Evolutionary conservation across 2,797 vertebrate species (phyloP).

Genomic region (Caiman crocodilus): DNA sequence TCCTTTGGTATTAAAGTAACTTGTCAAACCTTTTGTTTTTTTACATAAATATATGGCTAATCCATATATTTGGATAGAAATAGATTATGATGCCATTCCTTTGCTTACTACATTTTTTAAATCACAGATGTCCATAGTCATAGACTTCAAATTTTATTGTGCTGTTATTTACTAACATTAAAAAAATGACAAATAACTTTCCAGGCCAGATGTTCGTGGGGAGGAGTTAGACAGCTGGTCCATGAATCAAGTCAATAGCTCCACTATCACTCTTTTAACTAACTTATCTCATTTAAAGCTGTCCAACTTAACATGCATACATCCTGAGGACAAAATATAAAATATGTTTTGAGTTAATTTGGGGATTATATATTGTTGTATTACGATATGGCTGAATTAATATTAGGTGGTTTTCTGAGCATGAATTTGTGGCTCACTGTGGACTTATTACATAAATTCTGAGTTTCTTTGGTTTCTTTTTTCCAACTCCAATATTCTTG

Average conservation of each 20-base stretch:
- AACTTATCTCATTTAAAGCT: neutral
- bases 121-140: neutral
- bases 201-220: neutral
- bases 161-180: neutral
- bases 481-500: neutral
- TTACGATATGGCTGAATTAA: neutral
- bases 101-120: neutral
- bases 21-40: neutral
- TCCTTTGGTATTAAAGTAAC: neutral
- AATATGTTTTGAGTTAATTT: neutral
- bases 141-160: neutral
- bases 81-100: neutral
- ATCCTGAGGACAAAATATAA: neutral
- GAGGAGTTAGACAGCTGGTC: neutral
- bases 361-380: neutral
- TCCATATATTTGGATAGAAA: neutral
- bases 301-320: neutral
- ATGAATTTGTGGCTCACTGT: neutral
- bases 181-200: neutral
- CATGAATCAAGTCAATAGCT: neutral
- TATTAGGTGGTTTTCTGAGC: neutral
- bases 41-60: neutral
- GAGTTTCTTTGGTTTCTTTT: neutral
- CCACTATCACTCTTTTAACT: neutral
- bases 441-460: neutral